Evolutionary conservation across 2,888 invertebrate species (phyloP), one percentile per base, ranked within the genome.

Genomic region (Hypselothyrea guttata): DNA sequence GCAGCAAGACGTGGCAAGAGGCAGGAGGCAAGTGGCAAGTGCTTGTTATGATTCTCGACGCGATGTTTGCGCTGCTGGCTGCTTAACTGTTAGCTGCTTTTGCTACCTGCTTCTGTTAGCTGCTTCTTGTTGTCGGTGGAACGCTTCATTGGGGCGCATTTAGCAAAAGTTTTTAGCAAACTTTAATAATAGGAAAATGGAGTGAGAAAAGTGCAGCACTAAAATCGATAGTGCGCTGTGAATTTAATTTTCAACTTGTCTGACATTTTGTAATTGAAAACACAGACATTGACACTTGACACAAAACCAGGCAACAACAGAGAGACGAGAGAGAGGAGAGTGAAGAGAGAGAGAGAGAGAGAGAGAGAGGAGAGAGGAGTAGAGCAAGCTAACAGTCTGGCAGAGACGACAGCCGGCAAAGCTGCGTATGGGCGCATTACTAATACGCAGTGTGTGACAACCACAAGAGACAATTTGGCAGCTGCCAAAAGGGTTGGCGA

Each of bases 391-490:
- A n/a, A n/a, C n/a, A n/a, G n/a, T n/a, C n/a, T n/a, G n/a, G n/a
- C 22, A 2, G 22, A 22, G 22, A 16, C 27, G 41, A 47, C 58
- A 56, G 44, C 37, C 61, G 60, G 49, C 55, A 65, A 73, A 69
- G 84, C 71, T 82, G 75, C 78, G 75, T 81, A 69, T 70, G 75
- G 22, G 83, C 75, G 75, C 83, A 84, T 78, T 85, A 83, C 85
- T 85, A 85, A 83, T 79, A 85, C 81, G 85, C 86, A 81, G 74
- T 81, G 83, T 81, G 84, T 83, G 86, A 66, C 71, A 75, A 79
- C 86, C 87, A 71, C 82, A 84, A 77, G 87, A 86, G 87, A 85
- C 84, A 86, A 81, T 86, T 86, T 86, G 87, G 84, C 84, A 86
- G 81, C 76, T 84, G 82, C 78, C 78, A 79, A 78, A 75, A 77